These are phyloP conservation scores for Sebastes goodei DNA, from an alignment of 2,797 vertebrate species.

Conservation along the genomic window DNA sequence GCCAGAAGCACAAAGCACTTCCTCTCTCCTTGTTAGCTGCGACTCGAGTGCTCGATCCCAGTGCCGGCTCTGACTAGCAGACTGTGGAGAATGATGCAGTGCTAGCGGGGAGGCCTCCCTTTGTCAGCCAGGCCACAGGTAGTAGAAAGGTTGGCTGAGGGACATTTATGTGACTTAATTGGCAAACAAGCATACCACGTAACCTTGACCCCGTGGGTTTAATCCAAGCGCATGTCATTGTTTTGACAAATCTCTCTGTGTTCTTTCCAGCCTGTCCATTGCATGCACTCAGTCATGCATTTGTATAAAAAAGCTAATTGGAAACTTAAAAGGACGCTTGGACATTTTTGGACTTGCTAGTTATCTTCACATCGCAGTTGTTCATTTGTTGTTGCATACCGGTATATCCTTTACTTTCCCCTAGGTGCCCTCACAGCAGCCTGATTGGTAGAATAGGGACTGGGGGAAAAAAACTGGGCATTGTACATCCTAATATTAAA, in stretches of 20 bases:
- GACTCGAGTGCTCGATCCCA: conserved; percentile 24
- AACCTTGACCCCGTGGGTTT: not conserved
- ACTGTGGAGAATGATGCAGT: conserved; percentile 42
- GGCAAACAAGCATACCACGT: not conserved
- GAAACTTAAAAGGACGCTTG: not conserved
- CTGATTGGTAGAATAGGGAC: not conserved
- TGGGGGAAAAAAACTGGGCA: not conserved
- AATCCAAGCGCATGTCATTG: not conserved
- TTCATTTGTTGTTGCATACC: not conserved
- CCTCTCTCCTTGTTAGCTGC: conserved; percentile 53
- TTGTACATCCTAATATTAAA: not conserved
- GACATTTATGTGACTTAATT: conserved; percentile 14
- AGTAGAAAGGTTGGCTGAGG: conserved; percentile 25
- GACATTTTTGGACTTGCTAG: not conserved
- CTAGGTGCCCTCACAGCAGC: not conserved
- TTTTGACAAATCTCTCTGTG: conserved; percentile 23
- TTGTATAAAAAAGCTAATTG: not conserved
- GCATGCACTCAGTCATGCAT: not conserved
- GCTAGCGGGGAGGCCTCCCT: conserved; percentile 12
- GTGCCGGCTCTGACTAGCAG: conserved; percentile 34
- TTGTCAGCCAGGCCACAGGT: conserved; percentile 27
- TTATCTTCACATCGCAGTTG: not conserved
- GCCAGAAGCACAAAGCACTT: conserved; percentile 67
- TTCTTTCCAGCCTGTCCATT: not conserved
- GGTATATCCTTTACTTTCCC: not conserved